Evolutionary conservation across 1,140 invertebrate species (phyloP).

Genomic region (Drosophila malerkotliana): DNA sequence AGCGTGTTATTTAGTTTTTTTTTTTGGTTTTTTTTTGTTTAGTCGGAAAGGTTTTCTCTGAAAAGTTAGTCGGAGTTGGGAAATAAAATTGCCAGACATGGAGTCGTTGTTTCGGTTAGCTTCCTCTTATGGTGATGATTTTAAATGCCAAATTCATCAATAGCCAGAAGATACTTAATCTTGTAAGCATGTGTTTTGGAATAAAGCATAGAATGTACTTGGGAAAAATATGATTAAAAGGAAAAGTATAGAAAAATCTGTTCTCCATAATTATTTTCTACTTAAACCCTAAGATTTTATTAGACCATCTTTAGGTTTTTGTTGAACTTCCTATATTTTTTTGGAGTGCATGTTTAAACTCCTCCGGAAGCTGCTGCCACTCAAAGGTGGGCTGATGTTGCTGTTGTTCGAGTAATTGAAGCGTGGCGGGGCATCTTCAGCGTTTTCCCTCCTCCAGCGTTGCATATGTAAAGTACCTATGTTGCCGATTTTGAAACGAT

Average conservation of each 20-base stretch:
- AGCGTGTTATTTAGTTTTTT: conserved; percentile 8
- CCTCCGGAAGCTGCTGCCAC: conserved; percentile 65
- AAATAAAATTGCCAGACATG: conserved; percentile 50
- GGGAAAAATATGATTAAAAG: background rate
- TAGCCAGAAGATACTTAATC: conserved; percentile 15
- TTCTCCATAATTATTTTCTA: too few species aligned
- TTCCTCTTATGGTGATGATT: conserved; percentile 45
- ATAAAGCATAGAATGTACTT: conserved; percentile 34
- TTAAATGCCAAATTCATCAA: conserved; percentile 54
- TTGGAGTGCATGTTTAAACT: background rate
- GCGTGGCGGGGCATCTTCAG: conserved; percentile 41
- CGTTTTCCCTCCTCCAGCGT: conserved; percentile 3
- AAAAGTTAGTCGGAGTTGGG: conserved; percentile 9
- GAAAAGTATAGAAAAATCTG: background rate
- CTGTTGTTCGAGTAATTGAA: conserved; percentile 41
- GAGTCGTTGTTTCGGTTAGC: conserved; percentile 57
- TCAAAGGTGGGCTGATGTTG: conserved; percentile 16
- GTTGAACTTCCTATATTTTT: background rate
- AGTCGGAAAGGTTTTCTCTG: conserved; percentile 20
- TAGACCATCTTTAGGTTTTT: too few species aligned
- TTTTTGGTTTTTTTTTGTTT: conserved; percentile 22
- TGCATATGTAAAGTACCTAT: conserved; percentile 25
- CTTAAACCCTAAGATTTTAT: too few species aligned
- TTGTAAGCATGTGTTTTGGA: conserved; percentile 46
- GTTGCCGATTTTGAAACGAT: conserved; percentile 48